Evolutionary conservation across 2,888 invertebrate species (phyloP).

Genomic region (Beris morrisii): DNA sequence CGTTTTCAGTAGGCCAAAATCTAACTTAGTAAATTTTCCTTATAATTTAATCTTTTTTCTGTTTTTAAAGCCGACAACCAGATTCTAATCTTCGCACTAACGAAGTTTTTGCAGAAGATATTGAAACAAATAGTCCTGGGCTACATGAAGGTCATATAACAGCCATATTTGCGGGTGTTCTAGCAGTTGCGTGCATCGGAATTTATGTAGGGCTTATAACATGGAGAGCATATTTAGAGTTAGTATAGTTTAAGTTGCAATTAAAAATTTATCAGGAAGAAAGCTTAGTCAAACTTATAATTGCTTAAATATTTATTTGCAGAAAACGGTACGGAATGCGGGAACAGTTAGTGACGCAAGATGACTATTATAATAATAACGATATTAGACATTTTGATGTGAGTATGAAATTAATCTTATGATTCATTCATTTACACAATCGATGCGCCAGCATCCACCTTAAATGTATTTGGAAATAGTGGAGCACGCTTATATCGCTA

Average conservation of each 20-base stretch:
- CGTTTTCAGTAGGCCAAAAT: slow-evolving; percentile 34
- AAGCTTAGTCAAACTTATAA: neutral
- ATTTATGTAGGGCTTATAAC: slow-evolving; percentile 36
- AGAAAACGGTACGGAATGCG: slow-evolving; percentile 40
- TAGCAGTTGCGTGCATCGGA: slow-evolving; percentile 30
- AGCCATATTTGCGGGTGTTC: slow-evolving; percentile 35
- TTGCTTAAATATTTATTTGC: slow-evolving; percentile 2
- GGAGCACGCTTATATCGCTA: no score
- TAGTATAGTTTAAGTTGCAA: slow-evolving; percentile 9
- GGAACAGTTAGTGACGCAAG: slow-evolving; percentile 40
- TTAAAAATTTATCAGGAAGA: neutral
- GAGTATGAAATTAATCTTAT: neutral
- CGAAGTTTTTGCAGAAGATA: slow-evolving; percentile 36
- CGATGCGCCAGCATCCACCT: no score
- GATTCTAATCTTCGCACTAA: slow-evolving; percentile 25
- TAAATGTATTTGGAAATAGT: no score
- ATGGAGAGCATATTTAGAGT: slow-evolving; percentile 38
- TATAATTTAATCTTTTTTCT: neutral
- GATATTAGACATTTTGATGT: slow-evolving; percentile 36
- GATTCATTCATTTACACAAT: no score
- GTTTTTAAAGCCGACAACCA: slow-evolving; percentile 25
- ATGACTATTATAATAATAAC: slow-evolving; percentile 39
- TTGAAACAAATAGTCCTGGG: slow-evolving; percentile 31
- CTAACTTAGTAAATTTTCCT: neutral
- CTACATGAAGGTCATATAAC: slow-evolving; percentile 37